phyloP scores from a whole-genome alignment of 2,113 vertebrate genomes.

The Halichoeres trimaculatus region DNA sequence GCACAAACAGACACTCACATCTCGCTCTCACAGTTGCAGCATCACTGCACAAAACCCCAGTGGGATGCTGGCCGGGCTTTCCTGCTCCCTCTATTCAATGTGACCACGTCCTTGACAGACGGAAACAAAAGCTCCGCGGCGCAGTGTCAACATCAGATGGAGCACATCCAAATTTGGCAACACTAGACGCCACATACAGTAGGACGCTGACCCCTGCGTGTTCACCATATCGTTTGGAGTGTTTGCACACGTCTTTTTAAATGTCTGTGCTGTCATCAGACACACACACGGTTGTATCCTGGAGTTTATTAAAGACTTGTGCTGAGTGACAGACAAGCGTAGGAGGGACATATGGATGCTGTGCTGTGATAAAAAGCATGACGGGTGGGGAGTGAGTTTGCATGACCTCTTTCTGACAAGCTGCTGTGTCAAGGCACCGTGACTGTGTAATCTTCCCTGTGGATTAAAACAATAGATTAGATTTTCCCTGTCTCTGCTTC shows the following conservation, averaged over 20 bases:
- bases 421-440: slow-evolving; percentile 69
- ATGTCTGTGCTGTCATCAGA: not conserved
- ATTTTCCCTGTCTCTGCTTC: slow-evolving; percentile 26
- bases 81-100: slow-evolving; percentile 56
- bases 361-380: slow-evolving; percentile 71
- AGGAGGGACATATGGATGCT: slow-evolving; percentile 74
- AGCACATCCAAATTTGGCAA: slow-evolving; percentile 55
- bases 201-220: slow-evolving; percentile 25
- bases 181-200: slow-evolving; percentile 44
- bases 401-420: slow-evolving; percentile 72
- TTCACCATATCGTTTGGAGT: slow-evolving; percentile 27
- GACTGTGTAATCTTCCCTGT: slow-evolving; percentile 67
- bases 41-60: slow-evolving; percentile 64
- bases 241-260: not conserved
- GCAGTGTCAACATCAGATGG: slow-evolving; percentile 71
- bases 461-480: slow-evolving; percentile 76
- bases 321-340: slow-evolving; percentile 53
- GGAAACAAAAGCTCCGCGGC: slow-evolving; percentile 66
- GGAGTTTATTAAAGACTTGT: slow-evolving; percentile 36
- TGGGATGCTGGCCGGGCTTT: slow-evolving; percentile 53
- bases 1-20: slow-evolving; percentile 6
- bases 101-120: slow-evolving; percentile 57
- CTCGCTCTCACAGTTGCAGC: slow-evolving; percentile 17
- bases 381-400: slow-evolving; percentile 73
- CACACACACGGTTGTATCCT: no score